phyloP scores from a whole-genome alignment of 2,888 invertebrate species.

The Meta bourneti region DNA sequence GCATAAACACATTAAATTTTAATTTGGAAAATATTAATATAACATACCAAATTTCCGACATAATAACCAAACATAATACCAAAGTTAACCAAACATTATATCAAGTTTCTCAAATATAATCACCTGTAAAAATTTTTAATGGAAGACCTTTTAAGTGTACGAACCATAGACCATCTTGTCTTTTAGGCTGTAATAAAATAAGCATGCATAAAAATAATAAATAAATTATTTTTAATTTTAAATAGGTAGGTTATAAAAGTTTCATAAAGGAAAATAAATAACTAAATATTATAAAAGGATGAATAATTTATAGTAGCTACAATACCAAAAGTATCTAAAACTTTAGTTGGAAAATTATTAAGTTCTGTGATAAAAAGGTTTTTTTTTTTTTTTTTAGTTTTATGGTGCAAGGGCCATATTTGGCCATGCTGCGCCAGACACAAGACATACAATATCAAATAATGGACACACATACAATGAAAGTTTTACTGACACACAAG shows the following conservation, averaged over 20 bases:
- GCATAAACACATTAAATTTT: slow-evolving; percentile 77
- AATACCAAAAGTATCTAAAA: neutral
- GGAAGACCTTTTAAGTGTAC: slow-evolving; percentile 60
- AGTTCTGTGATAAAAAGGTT: neutral
- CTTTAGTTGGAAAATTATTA: neutral
- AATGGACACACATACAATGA: no score
- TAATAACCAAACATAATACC: no score
- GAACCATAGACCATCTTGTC: slow-evolving; percentile 72
- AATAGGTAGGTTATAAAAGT: neutral
- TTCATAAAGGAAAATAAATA: neutral
- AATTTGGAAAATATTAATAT: neutral
- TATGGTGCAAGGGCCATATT: no score
- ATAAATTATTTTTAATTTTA: no score
- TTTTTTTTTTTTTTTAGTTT: no score
- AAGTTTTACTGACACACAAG: no score
- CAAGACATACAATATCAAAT: no score
- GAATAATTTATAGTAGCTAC: neutral
- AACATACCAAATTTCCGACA: neutral
- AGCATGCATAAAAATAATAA: neutral
- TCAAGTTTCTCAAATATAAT: neutral
- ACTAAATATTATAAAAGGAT: neutral
- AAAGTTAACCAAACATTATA: neutral
- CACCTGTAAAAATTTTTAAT: slow-evolving; percentile 63
- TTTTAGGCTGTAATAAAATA: slow-evolving; percentile 68
- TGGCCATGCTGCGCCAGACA: no score